Evolutionary conservation across 2,888 invertebrate genomes (phyloP), one percentile per base, ranked within the genome.

Genomic region (Caenorhabditis sp.): DNA sequence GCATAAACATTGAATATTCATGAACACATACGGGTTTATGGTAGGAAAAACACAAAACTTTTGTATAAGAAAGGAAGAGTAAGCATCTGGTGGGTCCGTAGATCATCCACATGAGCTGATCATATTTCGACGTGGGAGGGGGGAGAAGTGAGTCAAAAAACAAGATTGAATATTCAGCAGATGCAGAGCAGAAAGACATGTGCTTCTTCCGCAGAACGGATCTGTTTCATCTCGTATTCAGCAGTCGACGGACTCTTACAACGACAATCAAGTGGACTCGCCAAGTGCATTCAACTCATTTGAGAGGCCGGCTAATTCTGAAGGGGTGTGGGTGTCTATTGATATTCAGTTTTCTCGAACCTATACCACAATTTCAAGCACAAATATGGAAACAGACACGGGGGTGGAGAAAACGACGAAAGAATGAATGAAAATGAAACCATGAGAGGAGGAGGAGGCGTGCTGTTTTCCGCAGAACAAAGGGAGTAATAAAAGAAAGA

Each of bases 111-210:
- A n/a, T 20, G 22, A 27, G 48, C 48, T 66, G 50, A 65, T 65
- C 65, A 65, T 66, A 66, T 66, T 66, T 55, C 27, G 39, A 53
- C 22, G 39, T 11, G 26, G 15, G 32, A 20, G 46, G 32, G 35
- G 15, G 53, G 15, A 3, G 9, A 20, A 50, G 58, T 58, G 68
- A 68, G 43, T 50, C 41, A 56, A 48, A 66, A 66, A 58, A 58
- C 68, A 58, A 58, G 35, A 58, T 58, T 68, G 68, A 68, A 68
- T 68, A 68, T 68, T 68, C 68, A 58, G 24, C 39, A 39, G 50
- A 66, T 65, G 55, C 17, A 39, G 27, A 22, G 2, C 39, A 26
- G 46, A 11, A 41, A 30, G 35, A 15, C 52, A 53, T 39, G 53
- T 26, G 53, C 39, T 35, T 1, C 9, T 17, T 37, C 35, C 24